Percentiles rank a stretch among this genome's conserved stretches.
These are phyloP conservation scores for Rhadina sibilatrix DNA, from an alignment of 2,113 vertebrate species.

Conservation along the genomic window DNA sequence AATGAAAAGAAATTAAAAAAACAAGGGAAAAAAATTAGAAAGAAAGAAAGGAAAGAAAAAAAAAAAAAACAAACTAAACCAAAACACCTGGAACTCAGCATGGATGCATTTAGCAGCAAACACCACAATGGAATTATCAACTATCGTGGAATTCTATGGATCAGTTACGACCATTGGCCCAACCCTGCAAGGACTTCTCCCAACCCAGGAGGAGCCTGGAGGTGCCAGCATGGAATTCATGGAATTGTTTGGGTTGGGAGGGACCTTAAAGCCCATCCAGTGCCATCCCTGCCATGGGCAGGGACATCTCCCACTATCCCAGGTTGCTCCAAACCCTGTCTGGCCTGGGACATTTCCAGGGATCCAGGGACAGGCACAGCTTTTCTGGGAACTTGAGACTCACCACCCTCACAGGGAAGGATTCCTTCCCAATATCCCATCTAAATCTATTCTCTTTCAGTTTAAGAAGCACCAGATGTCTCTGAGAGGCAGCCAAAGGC, in stretches of 20 bases:
- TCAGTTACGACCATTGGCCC: not conserved
- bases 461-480: not conserved
- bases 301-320: not conserved
- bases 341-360: not conserved
- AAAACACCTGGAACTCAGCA: constrained; percentile 42
- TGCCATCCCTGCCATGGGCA: not conserved
- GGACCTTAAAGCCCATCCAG: not conserved
- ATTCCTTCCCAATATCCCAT: not conserved
- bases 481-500: not conserved
- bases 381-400: not conserved
- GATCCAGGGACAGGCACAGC: not conserved
- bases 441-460: not conserved
- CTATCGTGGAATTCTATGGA: not conserved
- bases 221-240: not conserved
- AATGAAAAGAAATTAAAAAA: constrained; percentile 18
- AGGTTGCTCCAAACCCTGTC: not conserved
- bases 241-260: not conserved
- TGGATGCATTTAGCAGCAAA: constrained; percentile 48
- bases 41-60: not conserved
- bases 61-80: not conserved
- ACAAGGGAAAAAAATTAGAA: not conserved
- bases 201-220: not conserved
- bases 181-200: constrained; percentile 37
- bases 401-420: not conserved
- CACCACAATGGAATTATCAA: constrained; percentile 9